These are phyloP conservation scores for Amblyopsis rosae DNA, from an alignment of 2,113 vertebrate species.

Conservation along the genomic window DNA sequence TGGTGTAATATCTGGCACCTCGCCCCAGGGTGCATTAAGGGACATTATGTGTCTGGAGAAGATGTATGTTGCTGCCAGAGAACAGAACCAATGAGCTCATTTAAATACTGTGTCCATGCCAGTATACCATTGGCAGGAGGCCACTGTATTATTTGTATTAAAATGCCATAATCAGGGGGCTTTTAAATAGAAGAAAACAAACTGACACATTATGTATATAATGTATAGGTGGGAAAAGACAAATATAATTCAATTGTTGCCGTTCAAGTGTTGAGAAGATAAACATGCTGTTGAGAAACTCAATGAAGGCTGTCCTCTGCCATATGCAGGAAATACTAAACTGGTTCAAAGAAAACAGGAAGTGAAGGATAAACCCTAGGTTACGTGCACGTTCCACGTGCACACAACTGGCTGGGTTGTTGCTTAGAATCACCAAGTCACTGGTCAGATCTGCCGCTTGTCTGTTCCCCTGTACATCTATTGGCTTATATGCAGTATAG, in stretches of 20 bases:
- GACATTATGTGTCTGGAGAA: conserved; percentile 28
- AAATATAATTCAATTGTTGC: conserved; percentile 28
- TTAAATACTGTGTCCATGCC: conserved; percentile 22
- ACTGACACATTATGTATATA: neutral
- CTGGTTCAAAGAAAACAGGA: conserved; percentile 58
- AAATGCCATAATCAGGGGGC: neutral
- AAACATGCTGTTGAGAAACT: conserved; percentile 51
- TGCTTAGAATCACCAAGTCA: too few relatives aligned
- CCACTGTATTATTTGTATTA: conserved; percentile 4
- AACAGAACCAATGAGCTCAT: conserved; percentile 23
- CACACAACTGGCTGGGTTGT: too few relatives aligned
- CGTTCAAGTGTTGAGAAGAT: conserved; percentile 50
- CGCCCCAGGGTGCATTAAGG: conserved; percentile 23
- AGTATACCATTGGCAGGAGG: conserved; percentile 30
- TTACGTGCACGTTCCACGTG: conserved; percentile 43
- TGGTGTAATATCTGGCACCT: neutral
- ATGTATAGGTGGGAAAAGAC: neutral
- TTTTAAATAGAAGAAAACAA: neutral
- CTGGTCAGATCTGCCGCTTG: conserved; percentile 23
- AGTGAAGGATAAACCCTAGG: conserved; percentile 58
- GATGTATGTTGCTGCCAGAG: conserved; percentile 14
- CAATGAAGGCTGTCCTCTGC: conserved; percentile 56
- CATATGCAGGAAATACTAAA: conserved; percentile 62
- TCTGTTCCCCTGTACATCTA: neutral
- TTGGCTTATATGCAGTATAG: too few relatives aligned